phyloP scores from a whole-genome alignment of 1,140 invertebrate species.

The Aphelenchoides besseyi region DNA sequence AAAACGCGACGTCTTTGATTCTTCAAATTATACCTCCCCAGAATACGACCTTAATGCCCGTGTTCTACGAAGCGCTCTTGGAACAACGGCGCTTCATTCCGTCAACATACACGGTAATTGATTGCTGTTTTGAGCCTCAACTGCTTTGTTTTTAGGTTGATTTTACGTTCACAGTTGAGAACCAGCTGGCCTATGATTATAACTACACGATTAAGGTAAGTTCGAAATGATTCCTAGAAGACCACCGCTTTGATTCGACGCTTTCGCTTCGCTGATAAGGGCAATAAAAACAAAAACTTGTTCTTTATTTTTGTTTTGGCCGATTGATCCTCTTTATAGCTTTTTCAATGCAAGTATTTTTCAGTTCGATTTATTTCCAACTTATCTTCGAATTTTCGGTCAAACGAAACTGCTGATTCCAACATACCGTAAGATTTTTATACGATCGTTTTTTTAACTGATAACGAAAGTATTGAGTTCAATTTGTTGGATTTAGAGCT shows the following conservation, averaged over 20 bases:
- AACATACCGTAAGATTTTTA: background rate
- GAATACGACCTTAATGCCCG: background rate
- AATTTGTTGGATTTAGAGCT: background rate
- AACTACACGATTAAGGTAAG: background rate
- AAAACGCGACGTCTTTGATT: background rate
- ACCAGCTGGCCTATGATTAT: background rate
- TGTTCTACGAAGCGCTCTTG: background rate
- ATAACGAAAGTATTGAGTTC: too few relatives aligned
- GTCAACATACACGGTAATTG: background rate
- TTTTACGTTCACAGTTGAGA: background rate
- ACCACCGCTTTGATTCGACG: background rate
- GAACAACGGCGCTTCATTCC: background rate
- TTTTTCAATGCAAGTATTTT: conserved; percentile 4
- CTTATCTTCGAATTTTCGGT: background rate
- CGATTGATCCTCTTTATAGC: background rate
- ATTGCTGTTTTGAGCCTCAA: background rate
- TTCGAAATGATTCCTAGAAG: background rate
- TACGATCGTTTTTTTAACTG: background rate
- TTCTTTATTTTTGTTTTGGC: background rate
- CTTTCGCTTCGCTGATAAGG: background rate
- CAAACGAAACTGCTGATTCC: background rate
- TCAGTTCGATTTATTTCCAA: background rate
- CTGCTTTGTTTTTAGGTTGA: background rate
- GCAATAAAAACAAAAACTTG: background rate
- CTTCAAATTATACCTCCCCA: conserved; percentile 8